phyloP scores from a whole-genome alignment of 2,113 vertebrate genomes.

The Paramisgurnus dabryanus region DNA sequence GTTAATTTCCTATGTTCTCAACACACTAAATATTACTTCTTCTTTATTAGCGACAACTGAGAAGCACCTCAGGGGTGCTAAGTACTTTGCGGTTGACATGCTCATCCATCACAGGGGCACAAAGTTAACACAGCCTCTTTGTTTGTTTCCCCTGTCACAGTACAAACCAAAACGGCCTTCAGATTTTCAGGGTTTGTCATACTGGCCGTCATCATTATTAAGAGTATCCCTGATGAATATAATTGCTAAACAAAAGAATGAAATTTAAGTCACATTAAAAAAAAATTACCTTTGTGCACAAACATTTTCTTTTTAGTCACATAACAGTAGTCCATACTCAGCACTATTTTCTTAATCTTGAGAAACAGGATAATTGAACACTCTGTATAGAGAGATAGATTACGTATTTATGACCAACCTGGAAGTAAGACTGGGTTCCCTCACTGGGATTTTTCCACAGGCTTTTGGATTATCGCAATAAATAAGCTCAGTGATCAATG shows the following conservation, averaged over 20 bases:
- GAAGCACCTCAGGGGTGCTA: slow-evolving; percentile 48
- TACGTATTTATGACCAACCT: too few relatives aligned
- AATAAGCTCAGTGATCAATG: too few relatives aligned
- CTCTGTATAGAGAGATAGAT: too few relatives aligned
- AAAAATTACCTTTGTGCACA: too few relatives aligned
- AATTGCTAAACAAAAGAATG: neutral
- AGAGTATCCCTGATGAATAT: slow-evolving; percentile 35
- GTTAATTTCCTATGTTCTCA: slow-evolving; percentile 56
- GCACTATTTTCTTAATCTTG: too few relatives aligned
- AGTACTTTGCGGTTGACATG: slow-evolving; percentile 48
- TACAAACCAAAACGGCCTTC: slow-evolving; percentile 51
- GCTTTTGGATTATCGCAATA: too few relatives aligned
- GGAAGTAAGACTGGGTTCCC: too few relatives aligned
- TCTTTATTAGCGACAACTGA: slow-evolving; percentile 48
- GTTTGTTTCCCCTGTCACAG: slow-evolving; percentile 3
- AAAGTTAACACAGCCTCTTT: slow-evolving; percentile 22
- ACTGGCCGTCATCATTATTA: slow-evolving; percentile 32
- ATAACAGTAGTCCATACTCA: too few relatives aligned
- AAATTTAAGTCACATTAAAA: too few relatives aligned
- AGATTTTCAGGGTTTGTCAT: slow-evolving; percentile 39
- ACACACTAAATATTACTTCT: slow-evolving; percentile 64
- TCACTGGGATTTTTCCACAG: too few relatives aligned
- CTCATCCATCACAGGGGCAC: slow-evolving; percentile 52
- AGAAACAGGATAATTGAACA: too few relatives aligned
- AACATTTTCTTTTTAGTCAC: too few relatives aligned